These are phyloP conservation scores for Crossocerus cetratus DNA, from an alignment of 2,888 invertebrate species.

Conservation along the genomic window DNA sequence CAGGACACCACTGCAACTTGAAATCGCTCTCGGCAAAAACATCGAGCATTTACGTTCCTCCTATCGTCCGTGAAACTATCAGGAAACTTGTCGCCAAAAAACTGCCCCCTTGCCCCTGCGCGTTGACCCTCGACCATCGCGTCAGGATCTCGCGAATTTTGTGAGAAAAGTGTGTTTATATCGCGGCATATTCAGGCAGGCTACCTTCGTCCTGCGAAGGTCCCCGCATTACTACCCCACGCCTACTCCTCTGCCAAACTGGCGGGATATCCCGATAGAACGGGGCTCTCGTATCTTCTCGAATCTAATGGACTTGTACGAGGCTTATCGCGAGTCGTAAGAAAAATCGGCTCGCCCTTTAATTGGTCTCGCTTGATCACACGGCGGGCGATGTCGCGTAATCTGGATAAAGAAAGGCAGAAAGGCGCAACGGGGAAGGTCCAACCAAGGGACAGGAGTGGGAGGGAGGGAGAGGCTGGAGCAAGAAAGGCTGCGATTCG, in stretches of 20 bases:
- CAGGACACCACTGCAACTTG: not conserved
- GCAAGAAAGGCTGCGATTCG: conserved; percentile 37
- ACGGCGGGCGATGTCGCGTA: not conserved
- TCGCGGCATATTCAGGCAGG: no score
- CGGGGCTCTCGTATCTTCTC: no score
- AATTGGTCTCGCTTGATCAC: not conserved
- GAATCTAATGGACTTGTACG: no score
- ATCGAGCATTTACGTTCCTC: not conserved
- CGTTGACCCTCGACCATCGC: not conserved
- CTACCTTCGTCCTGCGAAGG: no score
- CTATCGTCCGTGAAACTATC: not conserved
- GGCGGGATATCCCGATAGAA: no score
- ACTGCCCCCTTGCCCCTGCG: not conserved
- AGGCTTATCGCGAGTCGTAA: no score
- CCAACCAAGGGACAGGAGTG: not conserved
- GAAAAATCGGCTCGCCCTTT: no score
- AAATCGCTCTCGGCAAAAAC: not conserved
- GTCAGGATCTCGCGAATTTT: no score
- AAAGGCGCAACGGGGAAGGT: not conserved
- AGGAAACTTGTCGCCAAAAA: not conserved
- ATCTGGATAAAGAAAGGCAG: conserved; percentile 8
- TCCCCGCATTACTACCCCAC: no score
- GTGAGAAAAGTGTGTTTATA: no score
- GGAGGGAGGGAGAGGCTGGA: conserved; percentile 1
- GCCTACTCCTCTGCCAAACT: no score